A percentile compares a stretch with the other conserved stretches of the same genome.
These are phyloP conservation scores for Apostichopus japonicus DNA, from an alignment of 35 echinoderm and acorn worm genomes.

Conservation along the genomic window DNA sequence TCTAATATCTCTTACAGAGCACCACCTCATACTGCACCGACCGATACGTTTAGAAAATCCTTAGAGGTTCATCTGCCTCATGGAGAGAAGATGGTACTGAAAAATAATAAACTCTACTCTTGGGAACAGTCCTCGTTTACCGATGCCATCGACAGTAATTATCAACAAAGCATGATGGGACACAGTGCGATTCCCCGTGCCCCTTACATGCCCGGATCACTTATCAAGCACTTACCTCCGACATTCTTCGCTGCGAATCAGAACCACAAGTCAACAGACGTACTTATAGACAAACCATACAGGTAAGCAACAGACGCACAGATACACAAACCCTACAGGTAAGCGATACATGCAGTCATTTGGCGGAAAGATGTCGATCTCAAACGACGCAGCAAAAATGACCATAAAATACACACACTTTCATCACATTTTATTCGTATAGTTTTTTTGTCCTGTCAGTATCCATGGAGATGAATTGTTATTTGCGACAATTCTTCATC, in stretches of 20 bases:
- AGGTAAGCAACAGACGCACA: background rate
- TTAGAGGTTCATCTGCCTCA: constrained; percentile 31
- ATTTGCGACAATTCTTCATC: no score
- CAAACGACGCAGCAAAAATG: no score
- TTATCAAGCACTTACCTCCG: constrained; percentile 34
- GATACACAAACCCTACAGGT: no score
- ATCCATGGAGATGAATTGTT: no score
- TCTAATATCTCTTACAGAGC: constrained; percentile 10
- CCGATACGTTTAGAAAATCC: background rate
- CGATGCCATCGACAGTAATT: background rate
- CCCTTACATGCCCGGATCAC: constrained; percentile 27
- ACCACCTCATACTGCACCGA: constrained; percentile 25
- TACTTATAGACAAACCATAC: background rate
- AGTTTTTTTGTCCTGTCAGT: no score
- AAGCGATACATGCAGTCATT: no score
- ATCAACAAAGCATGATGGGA: background rate
- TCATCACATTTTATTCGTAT: no score
- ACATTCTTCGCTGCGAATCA: background rate
- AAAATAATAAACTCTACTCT: constrained; percentile 24
- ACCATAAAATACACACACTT: no score
- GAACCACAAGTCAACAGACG: background rate
- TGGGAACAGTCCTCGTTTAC: constrained; percentile 42
- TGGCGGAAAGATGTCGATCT: no score
- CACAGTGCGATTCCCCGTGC: background rate
- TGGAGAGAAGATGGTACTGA: constrained; percentile 33